A percentile compares a stretch with the other conserved stretches of the same genome.
These are phyloP conservation scores for Chiridota heheva DNA, from an alignment of 35 echinoderm and acorn worm species.

Conservation along the genomic window DNA sequence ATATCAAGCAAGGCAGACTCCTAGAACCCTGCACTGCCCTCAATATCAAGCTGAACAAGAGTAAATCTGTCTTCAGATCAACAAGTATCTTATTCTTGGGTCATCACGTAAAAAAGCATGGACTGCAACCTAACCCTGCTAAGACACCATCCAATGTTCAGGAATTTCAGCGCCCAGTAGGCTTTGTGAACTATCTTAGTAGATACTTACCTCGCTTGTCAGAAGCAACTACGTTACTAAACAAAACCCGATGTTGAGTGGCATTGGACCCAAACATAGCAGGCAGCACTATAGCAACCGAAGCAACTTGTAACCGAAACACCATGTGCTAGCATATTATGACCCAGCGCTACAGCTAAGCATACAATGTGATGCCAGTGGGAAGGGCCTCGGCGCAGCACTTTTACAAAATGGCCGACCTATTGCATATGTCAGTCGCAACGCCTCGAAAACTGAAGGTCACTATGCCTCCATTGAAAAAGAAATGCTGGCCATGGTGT, in stretches of 20 bases:
- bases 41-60: constrained; percentile 7
- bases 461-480: constrained; percentile 35
- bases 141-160: constrained; percentile 14
- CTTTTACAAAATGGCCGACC: constrained; percentile 13
- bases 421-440: neutral
- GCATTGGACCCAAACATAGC: neutral
- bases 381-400: neutral
- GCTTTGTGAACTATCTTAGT: neutral
- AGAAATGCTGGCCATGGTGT: constrained; percentile 45
- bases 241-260: neutral
- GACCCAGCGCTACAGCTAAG: neutral
- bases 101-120: constrained; percentile 5
- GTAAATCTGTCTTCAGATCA: neutral
- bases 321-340: constrained; percentile 3
- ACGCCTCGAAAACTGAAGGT: constrained; percentile 16
- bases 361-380: neutral
- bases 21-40: neutral
- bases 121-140: no score
- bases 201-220: neutral
- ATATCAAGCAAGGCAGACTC: neutral
- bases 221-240: neutral
- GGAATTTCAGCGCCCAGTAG: no score
- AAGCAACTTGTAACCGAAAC: neutral
- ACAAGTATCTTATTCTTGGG: no score
- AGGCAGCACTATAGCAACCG: neutral